These are phyloP conservation scores for Momotus momota DNA, from an alignment of 2,797 vertebrate genomes.

Conservation along the genomic window DNA sequence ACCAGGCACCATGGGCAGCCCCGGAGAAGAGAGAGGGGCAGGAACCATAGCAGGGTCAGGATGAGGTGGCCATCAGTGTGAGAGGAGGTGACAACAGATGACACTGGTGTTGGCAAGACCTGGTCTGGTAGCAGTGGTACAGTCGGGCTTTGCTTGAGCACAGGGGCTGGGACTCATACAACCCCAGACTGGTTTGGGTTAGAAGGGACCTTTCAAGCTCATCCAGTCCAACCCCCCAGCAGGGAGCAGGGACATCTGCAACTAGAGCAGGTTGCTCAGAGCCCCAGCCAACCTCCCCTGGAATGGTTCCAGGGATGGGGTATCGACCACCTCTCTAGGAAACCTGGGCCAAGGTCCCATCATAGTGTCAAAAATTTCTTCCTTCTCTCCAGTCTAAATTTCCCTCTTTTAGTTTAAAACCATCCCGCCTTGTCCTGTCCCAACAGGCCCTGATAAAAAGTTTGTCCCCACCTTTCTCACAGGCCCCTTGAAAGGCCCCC, in stretches of 20 bases:
- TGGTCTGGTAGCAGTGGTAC: fast-evolving
- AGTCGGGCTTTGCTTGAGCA: not conserved
- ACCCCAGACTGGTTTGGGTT: not conserved
- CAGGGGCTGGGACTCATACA: not conserved
- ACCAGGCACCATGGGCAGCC: not conserved
- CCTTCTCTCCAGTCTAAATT: not conserved
- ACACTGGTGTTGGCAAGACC: not conserved
- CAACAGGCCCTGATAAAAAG: not conserved
- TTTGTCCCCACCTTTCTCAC: not conserved
- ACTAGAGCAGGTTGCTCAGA: not conserved
- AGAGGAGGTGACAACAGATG: not conserved
- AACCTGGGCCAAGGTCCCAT: not conserved
- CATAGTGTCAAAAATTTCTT: not conserved
- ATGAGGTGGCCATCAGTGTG: not conserved
- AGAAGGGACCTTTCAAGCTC: not conserved
- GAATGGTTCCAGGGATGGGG: not conserved
- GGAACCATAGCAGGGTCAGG: fast-evolving
- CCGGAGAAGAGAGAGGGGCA: not conserved
- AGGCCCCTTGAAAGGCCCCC: not conserved
- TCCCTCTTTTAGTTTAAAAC: not conserved
- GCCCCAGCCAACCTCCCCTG: not conserved
- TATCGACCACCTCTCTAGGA: not conserved
- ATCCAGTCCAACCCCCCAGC: not conserved
- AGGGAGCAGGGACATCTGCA: not conserved
- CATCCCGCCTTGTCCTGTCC: not conserved